phyloP scores from a whole-genome alignment of 2,113 vertebrate genomes.

The Myanophis thanlyinensis region DNA sequence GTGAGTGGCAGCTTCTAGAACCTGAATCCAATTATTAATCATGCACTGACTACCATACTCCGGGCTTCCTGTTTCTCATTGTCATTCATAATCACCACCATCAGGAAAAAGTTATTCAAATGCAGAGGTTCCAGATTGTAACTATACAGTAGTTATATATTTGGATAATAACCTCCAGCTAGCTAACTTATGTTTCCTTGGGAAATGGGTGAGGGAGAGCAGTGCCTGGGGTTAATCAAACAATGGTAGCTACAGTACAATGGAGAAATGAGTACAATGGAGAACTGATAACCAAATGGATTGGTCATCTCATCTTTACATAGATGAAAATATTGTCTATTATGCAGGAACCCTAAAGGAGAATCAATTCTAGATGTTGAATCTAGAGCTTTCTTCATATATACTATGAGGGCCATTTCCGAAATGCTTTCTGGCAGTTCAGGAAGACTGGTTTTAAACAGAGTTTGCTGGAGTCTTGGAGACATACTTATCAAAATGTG shows the following conservation, averaged over 20 bases:
- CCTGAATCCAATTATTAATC: not conserved
- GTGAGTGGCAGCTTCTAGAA: not conserved
- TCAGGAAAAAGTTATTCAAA: not conserved
- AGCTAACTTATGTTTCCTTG: not conserved
- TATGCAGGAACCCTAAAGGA: not conserved
- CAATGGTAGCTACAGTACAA: too few species aligned
- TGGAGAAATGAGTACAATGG: not conserved
- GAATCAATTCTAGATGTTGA: not conserved
- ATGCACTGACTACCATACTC: not conserved
- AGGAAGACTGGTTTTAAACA: not conserved
- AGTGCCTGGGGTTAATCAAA: not conserved
- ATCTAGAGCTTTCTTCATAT: not conserved
- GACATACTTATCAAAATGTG: not conserved
- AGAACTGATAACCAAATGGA: too few species aligned
- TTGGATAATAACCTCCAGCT: not conserved
- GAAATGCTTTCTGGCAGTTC: not conserved
- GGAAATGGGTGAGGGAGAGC: not conserved
- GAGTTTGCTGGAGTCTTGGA: not conserved
- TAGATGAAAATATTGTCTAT: not conserved
- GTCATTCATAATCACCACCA: not conserved
- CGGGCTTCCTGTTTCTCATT: not conserved
- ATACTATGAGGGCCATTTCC: not conserved
- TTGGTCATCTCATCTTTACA: not conserved
- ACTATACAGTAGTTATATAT: not conserved
- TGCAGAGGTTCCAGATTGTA: not conserved